Conservation (phyloP, 2,888 invertebrate species). For the Hirtodrosophila histrioides region DNA sequence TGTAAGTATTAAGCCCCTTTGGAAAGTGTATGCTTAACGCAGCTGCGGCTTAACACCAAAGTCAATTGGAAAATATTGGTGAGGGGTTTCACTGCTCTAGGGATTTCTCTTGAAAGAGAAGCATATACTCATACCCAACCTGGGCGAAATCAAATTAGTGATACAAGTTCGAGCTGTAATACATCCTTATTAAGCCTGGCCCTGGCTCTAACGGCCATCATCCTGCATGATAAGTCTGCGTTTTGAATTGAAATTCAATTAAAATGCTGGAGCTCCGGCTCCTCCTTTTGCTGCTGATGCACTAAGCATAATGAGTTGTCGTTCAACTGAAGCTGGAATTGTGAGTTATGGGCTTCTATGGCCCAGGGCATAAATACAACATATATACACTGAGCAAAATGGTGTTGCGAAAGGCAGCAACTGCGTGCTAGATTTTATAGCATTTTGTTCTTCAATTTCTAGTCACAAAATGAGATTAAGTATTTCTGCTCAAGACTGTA, state of each 20-base stretch:
- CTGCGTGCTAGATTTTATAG: no score
- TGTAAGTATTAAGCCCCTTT: not conserved
- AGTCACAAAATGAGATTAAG: no score
- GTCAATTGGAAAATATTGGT: slow-evolving; percentile 20
- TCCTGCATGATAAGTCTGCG: slow-evolving; percentile 33
- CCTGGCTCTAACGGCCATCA: slow-evolving; percentile 16
- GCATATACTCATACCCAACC: not conserved
- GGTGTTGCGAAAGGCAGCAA: no score
- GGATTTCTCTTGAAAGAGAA: not conserved
- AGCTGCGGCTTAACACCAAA: slow-evolving; percentile 25
- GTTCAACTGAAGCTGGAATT: slow-evolving; percentile 15
- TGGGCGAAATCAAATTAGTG: slow-evolving; percentile 44
- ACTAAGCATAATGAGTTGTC: slow-evolving; percentile 63
- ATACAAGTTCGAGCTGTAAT: slow-evolving; percentile 27
- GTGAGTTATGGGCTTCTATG: slow-evolving; percentile 4
- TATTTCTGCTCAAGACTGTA: no score
- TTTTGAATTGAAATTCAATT: slow-evolving; percentile 63
- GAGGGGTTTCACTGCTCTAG: no score
- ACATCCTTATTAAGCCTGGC: slow-evolving; percentile 19
- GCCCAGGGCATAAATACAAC: slow-evolving; percentile 28
- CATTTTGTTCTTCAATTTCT: no score
- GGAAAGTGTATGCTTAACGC: not conserved
- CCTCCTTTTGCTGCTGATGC: slow-evolving; percentile 22
- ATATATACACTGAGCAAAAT: not conserved
- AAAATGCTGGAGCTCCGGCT: slow-evolving; percentile 7